Base-by-base conservation (phyloP, 2,888 invertebrate species). In the Eurytoma adleriae region DNA sequence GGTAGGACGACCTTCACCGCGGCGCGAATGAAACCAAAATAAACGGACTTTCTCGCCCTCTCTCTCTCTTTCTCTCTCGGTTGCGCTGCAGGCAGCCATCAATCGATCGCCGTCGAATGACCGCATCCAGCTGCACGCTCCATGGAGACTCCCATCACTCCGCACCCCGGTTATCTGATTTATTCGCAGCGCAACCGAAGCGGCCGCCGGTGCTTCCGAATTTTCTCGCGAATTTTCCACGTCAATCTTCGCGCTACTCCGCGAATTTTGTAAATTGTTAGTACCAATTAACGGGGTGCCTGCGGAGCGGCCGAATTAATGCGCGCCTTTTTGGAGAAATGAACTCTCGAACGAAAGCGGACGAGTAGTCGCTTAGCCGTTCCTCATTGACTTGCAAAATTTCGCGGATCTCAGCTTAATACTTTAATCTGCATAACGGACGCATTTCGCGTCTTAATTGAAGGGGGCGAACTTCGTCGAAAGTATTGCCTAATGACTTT, bases 51-150 rank as follows among this genome's bases (percentile, higher is more conserved):
- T 24, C 52, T n/a, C 12, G 14, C 24, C 24, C 24, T 57, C 61
- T 27, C 24, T 57, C 61, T 24, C 16, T 20, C 1, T 14, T 1
- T 13, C 18, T 13, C 16, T 1, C 1, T 2, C 40, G 7, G 13
- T 57, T 24, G 14, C 40, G 72, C 27, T 40, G 64, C 48, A 64
- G 40, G 40, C 18, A 40, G 66, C 66, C 67, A 52, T 70, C 70
- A 77, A 77, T 77, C 77, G 77, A 77, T 77, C 77, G 70, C n/a
- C 68, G 56, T 61, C 52, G 20, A 70, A 70, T 77, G 77, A 77
- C 77, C 76, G 30, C 69, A 54, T 40, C 48, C 57, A 7, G 4
- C 30, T 16, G 30, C 57, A 48, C 7, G 30, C 18, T 72, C 40
- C 61, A 14, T 40, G 40, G 40, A 40, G 40, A 7, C 40, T 40